Conservation (phyloP, 2,888 invertebrate genomes). For the Seladonia tumulorum region DNA sequence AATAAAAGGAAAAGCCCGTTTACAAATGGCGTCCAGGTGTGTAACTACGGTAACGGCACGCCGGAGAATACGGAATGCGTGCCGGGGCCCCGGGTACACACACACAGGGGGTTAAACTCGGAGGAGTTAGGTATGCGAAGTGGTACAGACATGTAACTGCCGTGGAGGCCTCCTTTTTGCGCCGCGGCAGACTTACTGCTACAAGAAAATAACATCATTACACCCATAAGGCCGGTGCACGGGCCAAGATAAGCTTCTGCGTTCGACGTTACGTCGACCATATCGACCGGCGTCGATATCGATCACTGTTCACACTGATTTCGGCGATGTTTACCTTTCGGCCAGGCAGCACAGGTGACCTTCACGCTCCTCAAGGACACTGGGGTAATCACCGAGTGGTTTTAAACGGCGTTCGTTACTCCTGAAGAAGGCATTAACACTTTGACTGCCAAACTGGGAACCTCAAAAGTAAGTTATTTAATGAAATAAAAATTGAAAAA, state of each 20-base stretch:
- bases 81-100: constrained; percentile 52
- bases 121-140: constrained; percentile 72
- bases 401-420: no score
- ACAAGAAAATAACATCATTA: constrained; percentile 82
- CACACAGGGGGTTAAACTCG: constrained; percentile 71
- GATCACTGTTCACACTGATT: not conserved
- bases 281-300: not conserved
- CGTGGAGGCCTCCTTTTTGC: constrained; percentile 67
- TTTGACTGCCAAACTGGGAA: no score
- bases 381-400: not conserved
- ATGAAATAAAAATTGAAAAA: no score
- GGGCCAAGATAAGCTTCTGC: constrained; percentile 34
- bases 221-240: constrained; percentile 69
- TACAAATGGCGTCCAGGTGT: constrained; percentile 72
- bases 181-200: constrained; percentile 70
- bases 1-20: constrained; percentile 49
- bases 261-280: not conserved
- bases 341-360: not conserved
- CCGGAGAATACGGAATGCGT: constrained; percentile 74
- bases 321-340: not conserved
- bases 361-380: not conserved
- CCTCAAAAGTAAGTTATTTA: no score
- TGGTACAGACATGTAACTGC: constrained; percentile 74
- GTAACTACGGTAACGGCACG: constrained; percentile 75
- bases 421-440: no score